phyloP scores from a whole-genome alignment of 2,113 vertebrate species.

The Hippocampus abdominalis region DNA sequence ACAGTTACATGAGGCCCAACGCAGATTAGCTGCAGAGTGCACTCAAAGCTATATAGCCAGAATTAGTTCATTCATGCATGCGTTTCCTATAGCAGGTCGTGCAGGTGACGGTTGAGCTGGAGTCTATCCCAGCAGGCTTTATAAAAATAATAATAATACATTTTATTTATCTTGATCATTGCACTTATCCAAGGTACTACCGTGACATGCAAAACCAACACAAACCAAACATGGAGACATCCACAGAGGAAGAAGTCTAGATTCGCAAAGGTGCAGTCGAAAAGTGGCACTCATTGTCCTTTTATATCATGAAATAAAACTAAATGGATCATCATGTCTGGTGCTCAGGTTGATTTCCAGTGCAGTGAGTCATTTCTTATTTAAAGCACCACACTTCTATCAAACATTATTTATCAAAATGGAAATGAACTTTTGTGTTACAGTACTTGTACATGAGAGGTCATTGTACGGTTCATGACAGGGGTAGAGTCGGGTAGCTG shows the following conservation, averaged over 20 bases:
- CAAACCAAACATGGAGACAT: too few species aligned
- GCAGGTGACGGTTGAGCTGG: background rate
- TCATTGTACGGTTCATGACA: constrained; percentile 26
- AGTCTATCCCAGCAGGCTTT: background rate
- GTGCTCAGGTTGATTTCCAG: background rate
- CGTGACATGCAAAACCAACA: too few species aligned
- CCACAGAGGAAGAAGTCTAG: too few species aligned
- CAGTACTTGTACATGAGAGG: background rate
- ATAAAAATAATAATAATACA: too few species aligned
- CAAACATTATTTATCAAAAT: constrained; percentile 7
- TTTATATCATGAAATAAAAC: background rate
- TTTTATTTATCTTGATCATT: too few species aligned
- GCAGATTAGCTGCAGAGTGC: constrained; percentile 12
- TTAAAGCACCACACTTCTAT: background rate
- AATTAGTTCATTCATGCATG: background rate
- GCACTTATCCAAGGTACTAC: too few species aligned
- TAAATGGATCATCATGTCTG: background rate
- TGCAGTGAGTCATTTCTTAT: background rate
- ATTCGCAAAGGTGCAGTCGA: background rate
- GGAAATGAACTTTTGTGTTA: background rate
- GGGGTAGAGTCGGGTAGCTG: constrained; percentile 26
- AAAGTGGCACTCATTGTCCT: background rate
- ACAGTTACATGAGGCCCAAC: constrained; percentile 19
- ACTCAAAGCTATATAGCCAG: constrained; percentile 5
- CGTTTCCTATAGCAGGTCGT: background rate